Evolutionary conservation across 2,797 vertebrate species (phyloP).

Genomic region (Tachyglossus aculeatus): DNA sequence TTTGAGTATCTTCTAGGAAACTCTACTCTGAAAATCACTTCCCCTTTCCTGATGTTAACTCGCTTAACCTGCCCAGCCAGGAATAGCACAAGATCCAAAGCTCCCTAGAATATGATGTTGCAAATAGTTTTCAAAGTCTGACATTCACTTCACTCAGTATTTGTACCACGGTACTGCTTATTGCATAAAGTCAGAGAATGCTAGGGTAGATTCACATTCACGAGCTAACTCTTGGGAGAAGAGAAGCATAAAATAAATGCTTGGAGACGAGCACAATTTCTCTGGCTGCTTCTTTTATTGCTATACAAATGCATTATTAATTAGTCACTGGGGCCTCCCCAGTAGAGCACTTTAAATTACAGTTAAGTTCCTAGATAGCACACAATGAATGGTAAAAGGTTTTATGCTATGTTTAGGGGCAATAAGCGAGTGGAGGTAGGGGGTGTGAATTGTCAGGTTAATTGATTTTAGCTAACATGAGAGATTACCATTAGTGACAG

Average conservation of each 20-base stretch:
- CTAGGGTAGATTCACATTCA: accelerated
- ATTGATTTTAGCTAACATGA: slow-evolving; percentile 51
- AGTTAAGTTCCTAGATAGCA: slow-evolving; percentile 55
- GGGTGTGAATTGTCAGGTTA: slow-evolving; percentile 45
- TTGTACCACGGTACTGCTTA: background rate
- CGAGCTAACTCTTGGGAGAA: background rate
- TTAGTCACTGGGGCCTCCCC: slow-evolving; percentile 62
- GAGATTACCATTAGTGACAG: background rate
- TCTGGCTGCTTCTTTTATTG: slow-evolving; percentile 46
- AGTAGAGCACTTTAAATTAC: slow-evolving; percentile 64
- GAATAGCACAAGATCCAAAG: background rate
- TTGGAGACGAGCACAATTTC: slow-evolving; percentile 44
- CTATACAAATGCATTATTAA: slow-evolving; percentile 69
- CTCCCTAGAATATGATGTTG: background rate
- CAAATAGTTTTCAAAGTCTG: background rate
- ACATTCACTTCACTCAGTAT: background rate
- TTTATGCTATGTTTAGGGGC: slow-evolving; percentile 50
- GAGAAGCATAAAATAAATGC: slow-evolving; percentile 26
- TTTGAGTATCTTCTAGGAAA: background rate
- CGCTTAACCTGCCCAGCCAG: background rate
- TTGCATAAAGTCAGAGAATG: background rate
- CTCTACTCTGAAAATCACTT: background rate
- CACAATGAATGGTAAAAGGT: slow-evolving; percentile 42
- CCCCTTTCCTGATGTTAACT: background rate
- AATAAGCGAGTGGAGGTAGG: slow-evolving; percentile 45